phyloP scores from a whole-genome alignment of 2,113 vertebrate genomes.

The Periophthalmus modestus region DNA sequence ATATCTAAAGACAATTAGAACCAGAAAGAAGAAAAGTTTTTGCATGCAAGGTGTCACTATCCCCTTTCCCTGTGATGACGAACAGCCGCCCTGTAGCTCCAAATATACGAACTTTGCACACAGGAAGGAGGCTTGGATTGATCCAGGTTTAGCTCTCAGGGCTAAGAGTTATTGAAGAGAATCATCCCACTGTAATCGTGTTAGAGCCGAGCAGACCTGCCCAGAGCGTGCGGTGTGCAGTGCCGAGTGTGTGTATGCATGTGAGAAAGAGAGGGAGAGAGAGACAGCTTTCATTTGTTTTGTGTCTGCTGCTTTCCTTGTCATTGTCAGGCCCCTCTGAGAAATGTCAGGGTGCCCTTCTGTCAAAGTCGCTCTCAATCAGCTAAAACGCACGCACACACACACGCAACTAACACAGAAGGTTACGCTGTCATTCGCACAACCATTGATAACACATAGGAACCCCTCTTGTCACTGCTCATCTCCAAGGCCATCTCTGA shows the following conservation, averaged over 20 bases:
- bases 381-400: constrained; percentile 52
- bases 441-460: constrained; percentile 61
- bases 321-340: constrained; percentile 68
- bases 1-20: background rate
- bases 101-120: constrained; percentile 47
- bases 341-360: constrained; percentile 75
- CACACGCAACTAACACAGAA: constrained; percentile 47
- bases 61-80: constrained; percentile 49
- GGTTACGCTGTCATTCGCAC: constrained; percentile 74
- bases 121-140: constrained; percentile 77
- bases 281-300: constrained; percentile 63
- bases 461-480: constrained; percentile 72
- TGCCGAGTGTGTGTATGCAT: constrained; percentile 24
- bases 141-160: constrained; percentile 81
- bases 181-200: constrained; percentile 80
- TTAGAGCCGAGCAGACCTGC: constrained; percentile 78
- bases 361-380: constrained; percentile 75
- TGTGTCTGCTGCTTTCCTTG: constrained; percentile 62
- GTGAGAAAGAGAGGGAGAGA: constrained; percentile 21
- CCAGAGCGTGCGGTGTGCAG: constrained; percentile 57
- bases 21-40: constrained; percentile 1
- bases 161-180: constrained; percentile 84
- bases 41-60: constrained; percentile 18
- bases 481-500: constrained; percentile 68
- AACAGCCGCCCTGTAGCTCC: constrained; percentile 54